Evolutionary conservation across 2,113 vertebrate genomes (phyloP), one percentile per base, ranked within the genome.

Genomic region (Perognathus longimembris): DNA sequence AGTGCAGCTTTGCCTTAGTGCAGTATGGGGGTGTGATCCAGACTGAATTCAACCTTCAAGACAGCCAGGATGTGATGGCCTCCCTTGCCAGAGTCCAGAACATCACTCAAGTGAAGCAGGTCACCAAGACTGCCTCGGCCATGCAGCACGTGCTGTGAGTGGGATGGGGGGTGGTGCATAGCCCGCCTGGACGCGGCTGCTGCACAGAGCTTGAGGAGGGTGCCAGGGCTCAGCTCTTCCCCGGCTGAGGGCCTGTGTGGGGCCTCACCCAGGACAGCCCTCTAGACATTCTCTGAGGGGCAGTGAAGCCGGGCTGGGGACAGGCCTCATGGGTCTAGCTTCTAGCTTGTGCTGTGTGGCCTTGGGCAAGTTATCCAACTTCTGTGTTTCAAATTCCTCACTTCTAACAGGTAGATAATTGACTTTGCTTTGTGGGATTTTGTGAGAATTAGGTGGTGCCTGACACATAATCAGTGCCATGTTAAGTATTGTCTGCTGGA

Each of bases 81-180:
- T 88, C 97, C 20, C 91, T 98, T 14, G 45, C 92, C 81, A 98
- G 94, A 90, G 94, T 98, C 30, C 77, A 96, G 70, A 88, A 88
- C 30, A 97, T 98, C 84, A 14, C 45, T 42, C 98, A 99, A 94
- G 93, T 98, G 66, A 0, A 4, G 6, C 63, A 69, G 0, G 28
- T 90, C 63, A 98, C 98, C 40, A 97, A 86, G 90, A 98, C 98
- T 0, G 98, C 98, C n/a, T 98, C 98, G 6, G 98, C 98, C 71
- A 98, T 99, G 54, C 94, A 98, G 78, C 97, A 98, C 11, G 98
- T 98, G 77, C 97, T 98, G 98, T 98, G 95, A 98, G 98, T 98
- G 15, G n/a, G n/a, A 9, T n/a, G n/a, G n/a, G n/a, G n/a, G n/a
- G n/a, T n/a, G n/a, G n/a, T n/a, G n/a, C n/a, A n/a, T 45, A 45